Percentiles rank a stretch among this genome's conserved stretches.
Evolutionary conservation across 1,140 invertebrate species (phyloP).

Genomic region (Trinorchestia longiramus): DNA sequence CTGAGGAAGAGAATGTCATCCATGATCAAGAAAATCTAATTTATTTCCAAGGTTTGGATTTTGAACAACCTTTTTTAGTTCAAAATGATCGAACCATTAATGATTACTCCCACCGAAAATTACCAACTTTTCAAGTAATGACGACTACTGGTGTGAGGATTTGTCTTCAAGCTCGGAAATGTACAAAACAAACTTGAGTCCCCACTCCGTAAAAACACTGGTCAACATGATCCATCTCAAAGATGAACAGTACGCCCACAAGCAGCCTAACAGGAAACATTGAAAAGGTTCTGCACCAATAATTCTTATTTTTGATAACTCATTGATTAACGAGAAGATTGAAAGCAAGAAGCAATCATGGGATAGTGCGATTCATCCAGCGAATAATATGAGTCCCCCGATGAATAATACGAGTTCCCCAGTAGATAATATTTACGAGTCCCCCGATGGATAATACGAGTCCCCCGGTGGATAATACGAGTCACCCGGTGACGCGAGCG

Average conservation of each 20-base stretch:
- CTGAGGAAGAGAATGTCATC: background rate
- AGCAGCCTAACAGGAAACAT: background rate
- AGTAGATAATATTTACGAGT: too few relatives aligned
- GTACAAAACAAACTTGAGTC: background rate
- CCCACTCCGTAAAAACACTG: background rate
- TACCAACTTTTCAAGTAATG: background rate
- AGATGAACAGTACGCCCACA: background rate
- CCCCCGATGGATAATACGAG: background rate
- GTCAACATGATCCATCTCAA: background rate
- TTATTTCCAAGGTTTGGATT: background rate
- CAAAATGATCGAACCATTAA: background rate
- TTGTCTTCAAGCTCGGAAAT: background rate
- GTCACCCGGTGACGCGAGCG: background rate
- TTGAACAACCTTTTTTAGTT: background rate
- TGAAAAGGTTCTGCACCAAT: background rate
- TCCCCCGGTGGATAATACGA: background rate
- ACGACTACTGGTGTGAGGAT: background rate
- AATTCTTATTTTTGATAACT: background rate
- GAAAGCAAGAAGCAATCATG: background rate
- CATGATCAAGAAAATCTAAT: conserved; percentile 8
- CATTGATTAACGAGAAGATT: background rate
- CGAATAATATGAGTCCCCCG: background rate
- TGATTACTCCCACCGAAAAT: background rate
- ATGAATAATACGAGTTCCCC: background rate
- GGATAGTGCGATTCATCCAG: background rate